These are phyloP conservation scores for Silurus asotus DNA, from an alignment of 2,113 vertebrate genomes.

Conservation along the genomic window DNA sequence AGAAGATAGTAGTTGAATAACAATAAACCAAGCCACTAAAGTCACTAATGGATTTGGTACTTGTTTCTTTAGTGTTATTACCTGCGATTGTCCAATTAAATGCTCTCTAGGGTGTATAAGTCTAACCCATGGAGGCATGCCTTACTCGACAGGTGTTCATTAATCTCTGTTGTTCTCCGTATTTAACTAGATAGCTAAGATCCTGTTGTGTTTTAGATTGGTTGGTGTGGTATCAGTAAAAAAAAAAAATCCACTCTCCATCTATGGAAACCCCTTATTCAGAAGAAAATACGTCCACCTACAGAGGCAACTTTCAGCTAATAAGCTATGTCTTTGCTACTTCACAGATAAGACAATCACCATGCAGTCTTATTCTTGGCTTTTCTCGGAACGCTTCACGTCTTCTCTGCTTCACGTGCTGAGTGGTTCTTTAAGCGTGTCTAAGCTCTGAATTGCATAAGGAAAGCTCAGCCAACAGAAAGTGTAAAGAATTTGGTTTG, in stretches of 20 bases:
- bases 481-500: constrained; percentile 43
- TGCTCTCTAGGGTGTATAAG: background rate
- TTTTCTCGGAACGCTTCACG: background rate
- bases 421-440: background rate
- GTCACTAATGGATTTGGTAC: background rate
- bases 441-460: constrained; percentile 33
- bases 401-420: background rate
- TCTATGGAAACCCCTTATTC: no score
- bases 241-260: no score
- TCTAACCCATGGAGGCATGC: background rate
- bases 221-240: background rate
- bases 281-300: background rate
- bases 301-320: background rate
- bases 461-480: constrained; percentile 35
- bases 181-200: background rate
- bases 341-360: background rate
- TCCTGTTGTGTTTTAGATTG: background rate
- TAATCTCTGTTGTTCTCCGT: background rate
- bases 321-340: background rate
- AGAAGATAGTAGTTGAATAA: background rate
- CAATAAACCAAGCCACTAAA: background rate
- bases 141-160: background rate
- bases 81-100: background rate
- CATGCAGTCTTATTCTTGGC: background rate
- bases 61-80: background rate